These are phyloP conservation scores for Geodia barretti DNA, from an alignment of 37 sponge, comb jelly and placozoan genomes.

Conservation along the genomic window DNA sequence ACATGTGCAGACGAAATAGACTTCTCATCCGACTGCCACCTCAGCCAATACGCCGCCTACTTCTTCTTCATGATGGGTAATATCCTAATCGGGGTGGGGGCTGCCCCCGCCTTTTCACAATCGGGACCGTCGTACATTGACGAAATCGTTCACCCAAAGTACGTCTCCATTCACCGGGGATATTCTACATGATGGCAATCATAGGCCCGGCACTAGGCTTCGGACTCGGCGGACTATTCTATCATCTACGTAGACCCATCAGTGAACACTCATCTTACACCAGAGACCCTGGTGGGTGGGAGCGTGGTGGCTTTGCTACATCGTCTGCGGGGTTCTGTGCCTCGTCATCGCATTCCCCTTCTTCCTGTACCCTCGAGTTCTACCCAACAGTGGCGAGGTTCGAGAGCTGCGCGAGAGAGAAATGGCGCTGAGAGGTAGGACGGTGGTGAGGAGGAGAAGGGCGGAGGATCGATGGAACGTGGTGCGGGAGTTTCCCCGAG, in stretches of 20 bases:
- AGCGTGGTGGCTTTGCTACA: conserved; percentile 87
- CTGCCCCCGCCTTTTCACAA: conserved; percentile 69
- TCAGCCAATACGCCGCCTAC: conserved; percentile 67
- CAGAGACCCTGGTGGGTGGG: conserved; percentile 69
- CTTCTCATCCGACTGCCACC: neutral
- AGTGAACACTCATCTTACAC: conserved; percentile 4
- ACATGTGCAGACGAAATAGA: conserved; percentile 22
- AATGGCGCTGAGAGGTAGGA: conserved; percentile 3
- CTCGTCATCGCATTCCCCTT: conserved; percentile 64
- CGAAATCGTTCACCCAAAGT: conserved; percentile 66
- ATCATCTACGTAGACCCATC: conserved; percentile 71
- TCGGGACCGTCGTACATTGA: conserved; percentile 75
- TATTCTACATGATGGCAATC: conserved; percentile 52
- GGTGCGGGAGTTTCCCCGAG: neutral
- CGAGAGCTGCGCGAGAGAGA: conserved; percentile 30
- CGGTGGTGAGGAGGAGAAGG: too few relatives aligned
- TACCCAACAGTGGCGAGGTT: conserved; percentile 44
- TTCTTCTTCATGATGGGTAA: conserved; percentile 67
- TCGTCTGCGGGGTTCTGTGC: conserved; percentile 47
- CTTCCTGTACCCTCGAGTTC: conserved; percentile 70
- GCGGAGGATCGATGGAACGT: neutral
- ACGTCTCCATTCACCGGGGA: conserved; percentile 55
- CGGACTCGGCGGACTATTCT: conserved; percentile 66
- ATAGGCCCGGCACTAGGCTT: conserved; percentile 80
- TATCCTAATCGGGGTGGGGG: conserved; percentile 72